phyloP scores from a whole-genome alignment of 2,888 invertebrate genomes.

The Ochropacha duplaris region DNA sequence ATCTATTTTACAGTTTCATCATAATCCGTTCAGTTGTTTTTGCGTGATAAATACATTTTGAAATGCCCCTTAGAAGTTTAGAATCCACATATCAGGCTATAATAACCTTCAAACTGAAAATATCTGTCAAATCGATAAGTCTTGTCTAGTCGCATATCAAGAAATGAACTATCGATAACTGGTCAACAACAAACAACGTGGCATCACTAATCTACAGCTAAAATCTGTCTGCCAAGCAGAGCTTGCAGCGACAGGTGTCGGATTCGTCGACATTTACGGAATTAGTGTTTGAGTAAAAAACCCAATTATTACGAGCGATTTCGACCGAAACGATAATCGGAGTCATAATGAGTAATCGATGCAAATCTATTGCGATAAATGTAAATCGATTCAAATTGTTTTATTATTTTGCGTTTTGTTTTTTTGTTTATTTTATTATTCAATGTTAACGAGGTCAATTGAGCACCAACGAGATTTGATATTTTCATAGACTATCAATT shows the following conservation, averaged over 20 bases:
- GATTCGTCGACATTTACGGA: conserved; percentile 21
- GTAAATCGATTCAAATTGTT: not conserved
- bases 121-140: too few relatives aligned
- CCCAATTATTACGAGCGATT: conserved; percentile 19
- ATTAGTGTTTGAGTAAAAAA: conserved; percentile 17
- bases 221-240: conserved; percentile 44
- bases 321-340: conserved; percentile 12
- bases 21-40: too few relatives aligned
- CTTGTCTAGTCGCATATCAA: not conserved
- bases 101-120: too few relatives aligned
- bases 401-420: not conserved
- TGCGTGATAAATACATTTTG: too few relatives aligned
- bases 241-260: conserved; percentile 69
- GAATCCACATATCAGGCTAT: too few relatives aligned
- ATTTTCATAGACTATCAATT: not conserved
- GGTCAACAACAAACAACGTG: conserved; percentile 2
- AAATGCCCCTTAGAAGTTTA: too few relatives aligned
- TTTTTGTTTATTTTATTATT: not conserved
- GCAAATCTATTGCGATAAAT: conserved; percentile 19
- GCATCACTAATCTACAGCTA: conserved; percentile 30
- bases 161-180: conserved; percentile 8
- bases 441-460: conserved; percentile 7
- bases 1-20: too few relatives aligned
- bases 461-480: conserved; percentile 1
- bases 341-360: conserved; percentile 29